Percentiles rank a stretch among this genome's conserved stretches.
Evolutionary conservation across 2,888 invertebrate species (phyloP).

Genomic region (Acanthococcus lagerstroemiae): DNA sequence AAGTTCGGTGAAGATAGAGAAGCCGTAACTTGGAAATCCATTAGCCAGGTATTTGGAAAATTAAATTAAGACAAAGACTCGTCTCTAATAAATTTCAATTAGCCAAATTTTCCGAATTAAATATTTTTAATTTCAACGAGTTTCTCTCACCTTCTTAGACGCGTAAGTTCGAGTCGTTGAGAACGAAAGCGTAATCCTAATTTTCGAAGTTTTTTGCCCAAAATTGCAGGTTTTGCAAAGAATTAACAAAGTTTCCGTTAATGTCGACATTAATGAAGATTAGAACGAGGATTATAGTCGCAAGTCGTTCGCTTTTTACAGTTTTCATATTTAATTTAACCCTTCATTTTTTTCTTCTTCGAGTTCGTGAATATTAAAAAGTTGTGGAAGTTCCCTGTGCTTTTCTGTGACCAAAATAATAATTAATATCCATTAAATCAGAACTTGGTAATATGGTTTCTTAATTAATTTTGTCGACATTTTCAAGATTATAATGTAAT

Average conservation of each 20-base stretch:
- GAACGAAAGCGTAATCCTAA: background rate
- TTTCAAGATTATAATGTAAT: conserved; percentile 25
- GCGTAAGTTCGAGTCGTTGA: background rate
- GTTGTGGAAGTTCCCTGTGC: conserved; percentile 15
- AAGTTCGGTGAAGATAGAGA: background rate
- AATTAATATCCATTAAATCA: conserved; percentile 27
- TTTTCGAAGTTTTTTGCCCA: background rate
- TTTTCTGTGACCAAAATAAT: conserved; percentile 22
- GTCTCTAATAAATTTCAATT: no score
- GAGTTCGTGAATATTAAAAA: background rate
- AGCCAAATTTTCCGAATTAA: conserved; percentile 7
- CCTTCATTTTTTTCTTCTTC: conserved; percentile 11
- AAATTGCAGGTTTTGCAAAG: background rate
- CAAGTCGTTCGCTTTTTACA: conserved; percentile 9
- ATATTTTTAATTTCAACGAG: conserved; percentile 6
- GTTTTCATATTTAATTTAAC: conserved; percentile 19
- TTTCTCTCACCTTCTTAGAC: background rate
- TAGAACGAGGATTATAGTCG: conserved; percentile 17
- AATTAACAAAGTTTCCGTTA: conserved; percentile 21
- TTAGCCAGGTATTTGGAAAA: background rate
- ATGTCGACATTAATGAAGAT: conserved; percentile 26
- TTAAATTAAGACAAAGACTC: background rate
- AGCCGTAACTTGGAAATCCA: background rate
- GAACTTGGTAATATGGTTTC: conserved; percentile 26
- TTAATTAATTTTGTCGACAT: conserved; percentile 25